phyloP scores from a whole-genome alignment of 2,113 vertebrate genomes.

The Daphoenositta chrysoptera region DNA sequence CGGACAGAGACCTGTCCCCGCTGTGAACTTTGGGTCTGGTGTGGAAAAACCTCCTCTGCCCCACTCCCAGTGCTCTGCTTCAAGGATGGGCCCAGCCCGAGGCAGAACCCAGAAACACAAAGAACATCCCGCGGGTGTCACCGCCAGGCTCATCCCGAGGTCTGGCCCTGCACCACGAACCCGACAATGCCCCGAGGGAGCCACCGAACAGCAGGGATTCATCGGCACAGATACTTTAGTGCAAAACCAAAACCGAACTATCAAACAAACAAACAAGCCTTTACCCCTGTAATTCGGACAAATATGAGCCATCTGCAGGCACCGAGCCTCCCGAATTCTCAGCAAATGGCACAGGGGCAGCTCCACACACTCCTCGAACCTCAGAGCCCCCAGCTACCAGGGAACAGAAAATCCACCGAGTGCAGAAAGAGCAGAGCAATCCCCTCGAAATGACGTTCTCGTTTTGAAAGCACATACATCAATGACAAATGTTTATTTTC shows the following conservation, averaged over 20 bases:
- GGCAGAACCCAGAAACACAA: neutral
- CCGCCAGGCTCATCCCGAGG: neutral
- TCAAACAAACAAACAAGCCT: neutral
- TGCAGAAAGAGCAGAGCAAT: neutral
- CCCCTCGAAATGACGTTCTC: neutral
- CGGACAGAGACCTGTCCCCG: neutral
- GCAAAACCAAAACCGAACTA: neutral
- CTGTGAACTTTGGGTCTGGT: neutral
- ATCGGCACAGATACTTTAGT: neutral
- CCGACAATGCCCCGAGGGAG: neutral
- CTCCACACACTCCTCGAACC: neutral
- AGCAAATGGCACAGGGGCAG: neutral
- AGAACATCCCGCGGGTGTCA: neutral
- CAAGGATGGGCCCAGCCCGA: neutral
- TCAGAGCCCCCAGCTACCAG: neutral
- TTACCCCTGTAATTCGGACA: neutral
- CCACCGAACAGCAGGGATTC: accelerated
- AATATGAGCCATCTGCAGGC: neutral
- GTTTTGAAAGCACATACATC: neutral
- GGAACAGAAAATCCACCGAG: accelerated
- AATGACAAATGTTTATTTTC: neutral
- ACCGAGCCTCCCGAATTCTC: neutral
- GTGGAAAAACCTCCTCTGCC: neutral
- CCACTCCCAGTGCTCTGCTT: neutral
- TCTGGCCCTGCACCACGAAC: neutral